A percentile compares a stretch with the other conserved stretches of the same genome.
Evolutionary conservation across 1,140 invertebrate species (phyloP).

Genomic region (Caerostris extrusa): DNA sequence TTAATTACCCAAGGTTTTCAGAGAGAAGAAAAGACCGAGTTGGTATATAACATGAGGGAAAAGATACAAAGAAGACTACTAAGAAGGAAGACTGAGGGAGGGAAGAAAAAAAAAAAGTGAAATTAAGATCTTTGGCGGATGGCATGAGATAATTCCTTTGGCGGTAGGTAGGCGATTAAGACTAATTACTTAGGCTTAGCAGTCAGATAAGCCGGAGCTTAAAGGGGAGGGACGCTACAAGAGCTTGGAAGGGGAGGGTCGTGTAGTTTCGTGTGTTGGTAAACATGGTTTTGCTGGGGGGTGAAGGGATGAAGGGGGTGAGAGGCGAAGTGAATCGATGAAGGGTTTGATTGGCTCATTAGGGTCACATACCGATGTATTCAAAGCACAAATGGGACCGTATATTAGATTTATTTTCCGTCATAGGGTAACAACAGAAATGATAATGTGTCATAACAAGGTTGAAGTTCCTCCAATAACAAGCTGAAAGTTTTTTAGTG

Average conservation of each 20-base stretch:
- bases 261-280: constrained; percentile 61
- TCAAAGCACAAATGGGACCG: constrained; percentile 63
- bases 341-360: constrained; percentile 77
- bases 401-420: constrained; percentile 33
- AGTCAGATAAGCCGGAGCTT: constrained; percentile 72
- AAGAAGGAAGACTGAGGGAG: constrained; percentile 44
- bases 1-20: constrained; percentile 71
- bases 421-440: neutral
- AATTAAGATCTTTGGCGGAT: constrained; percentile 76
- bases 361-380: constrained; percentile 71
- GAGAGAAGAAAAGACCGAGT: constrained; percentile 60
- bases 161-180: constrained; percentile 76
- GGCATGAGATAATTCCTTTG: constrained; percentile 73
- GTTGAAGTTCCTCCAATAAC: too few relatives aligned
- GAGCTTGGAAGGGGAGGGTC: constrained; percentile 4
- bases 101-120: constrained; percentile 59
- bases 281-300: constrained; percentile 72
- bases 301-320: constrained; percentile 37
- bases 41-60: constrained; percentile 60
- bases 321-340: constrained; percentile 55
- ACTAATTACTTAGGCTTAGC: constrained; percentile 77
- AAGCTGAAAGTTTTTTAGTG: too few relatives aligned
- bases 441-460: too few relatives aligned
- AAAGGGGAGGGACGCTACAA: constrained; percentile 27
- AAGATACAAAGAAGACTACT: constrained; percentile 10